A percentile compares a stretch with the other conserved stretches of the same genome.
These are phyloP conservation scores for Lepidochrysops patricia DNA, from an alignment of 2,888 invertebrate species.

Conservation along the genomic window DNA sequence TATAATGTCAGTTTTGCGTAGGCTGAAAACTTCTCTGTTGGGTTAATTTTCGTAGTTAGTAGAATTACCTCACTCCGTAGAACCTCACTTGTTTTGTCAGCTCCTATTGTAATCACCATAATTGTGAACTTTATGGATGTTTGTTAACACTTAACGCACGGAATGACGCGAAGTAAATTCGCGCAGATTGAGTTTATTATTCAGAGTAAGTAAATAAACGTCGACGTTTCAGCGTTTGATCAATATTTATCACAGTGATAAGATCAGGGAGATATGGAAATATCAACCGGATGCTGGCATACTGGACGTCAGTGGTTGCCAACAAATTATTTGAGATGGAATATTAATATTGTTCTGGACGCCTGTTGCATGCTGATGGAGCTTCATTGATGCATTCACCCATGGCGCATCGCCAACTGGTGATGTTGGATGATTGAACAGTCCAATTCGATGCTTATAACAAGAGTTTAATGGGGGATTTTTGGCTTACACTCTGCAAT, in stretches of 20 bases:
- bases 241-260: slow-evolving; percentile 12
- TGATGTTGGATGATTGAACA: neutral
- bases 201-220: slow-evolving; percentile 7
- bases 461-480: too few species aligned
- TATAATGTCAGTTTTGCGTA: too few species aligned
- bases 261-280: slow-evolving; percentile 17
- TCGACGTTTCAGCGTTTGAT: neutral
- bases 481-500: too few species aligned
- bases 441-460: neutral
- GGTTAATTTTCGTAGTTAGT: too few species aligned
- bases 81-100: too few species aligned
- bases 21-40: too few species aligned
- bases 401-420: neutral
- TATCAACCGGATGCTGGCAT: slow-evolving; percentile 19
- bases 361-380: slow-evolving; percentile 11
- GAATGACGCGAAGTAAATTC: neutral
- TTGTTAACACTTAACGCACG: neutral
- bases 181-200: neutral
- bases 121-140: neutral
- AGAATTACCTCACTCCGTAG: too few species aligned
- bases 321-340: slow-evolving; percentile 28
- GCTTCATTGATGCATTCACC: neutral
- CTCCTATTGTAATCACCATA: too few species aligned
- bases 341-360: slow-evolving; percentile 23
- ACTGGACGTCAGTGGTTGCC: slow-evolving; percentile 25